These are phyloP conservation scores for Chiridota heheva DNA, from an alignment of 35 echinoderm and acorn worm genomes.

Conservation along the genomic window DNA sequence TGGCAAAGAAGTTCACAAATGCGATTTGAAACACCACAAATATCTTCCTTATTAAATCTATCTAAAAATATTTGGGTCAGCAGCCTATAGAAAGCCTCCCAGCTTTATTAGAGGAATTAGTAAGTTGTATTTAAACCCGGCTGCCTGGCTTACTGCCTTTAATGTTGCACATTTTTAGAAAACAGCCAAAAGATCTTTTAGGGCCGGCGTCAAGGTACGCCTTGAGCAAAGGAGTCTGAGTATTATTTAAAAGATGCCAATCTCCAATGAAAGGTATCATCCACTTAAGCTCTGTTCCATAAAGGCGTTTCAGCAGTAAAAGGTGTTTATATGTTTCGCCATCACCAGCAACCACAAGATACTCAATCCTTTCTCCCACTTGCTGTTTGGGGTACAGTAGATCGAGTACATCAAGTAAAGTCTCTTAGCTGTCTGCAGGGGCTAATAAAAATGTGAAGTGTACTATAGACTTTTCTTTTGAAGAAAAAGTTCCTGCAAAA, in stretches of 20 bases:
- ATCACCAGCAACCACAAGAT: too few relatives aligned
- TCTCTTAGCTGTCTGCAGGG: conserved; percentile 41
- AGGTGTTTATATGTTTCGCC: conserved; percentile 9
- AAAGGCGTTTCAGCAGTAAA: background rate
- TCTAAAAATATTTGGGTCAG: background rate
- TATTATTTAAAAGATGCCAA: too few relatives aligned
- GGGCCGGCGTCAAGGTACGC: conserved; percentile 3
- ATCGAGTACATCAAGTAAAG: too few relatives aligned
- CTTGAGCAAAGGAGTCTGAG: too few relatives aligned
- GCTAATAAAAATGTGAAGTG: background rate
- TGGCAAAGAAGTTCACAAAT: too few relatives aligned
- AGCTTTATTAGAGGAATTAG: conserved; percentile 10
- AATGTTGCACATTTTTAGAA: too few relatives aligned
- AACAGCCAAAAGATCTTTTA: background rate
- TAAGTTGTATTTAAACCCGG: background rate
- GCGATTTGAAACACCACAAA: too few relatives aligned
- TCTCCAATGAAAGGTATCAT: too few relatives aligned
- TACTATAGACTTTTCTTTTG: background rate
- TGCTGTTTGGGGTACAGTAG: background rate
- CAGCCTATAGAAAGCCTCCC: too few relatives aligned
- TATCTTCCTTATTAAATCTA: too few relatives aligned
- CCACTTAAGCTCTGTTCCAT: too few relatives aligned
- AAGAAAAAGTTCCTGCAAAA: background rate
- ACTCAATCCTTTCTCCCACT: background rate
- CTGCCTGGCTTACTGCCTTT: too few relatives aligned